Conservation (phyloP, 92 coral and sea anemone species). For the Blastomussa wellsi region DNA sequence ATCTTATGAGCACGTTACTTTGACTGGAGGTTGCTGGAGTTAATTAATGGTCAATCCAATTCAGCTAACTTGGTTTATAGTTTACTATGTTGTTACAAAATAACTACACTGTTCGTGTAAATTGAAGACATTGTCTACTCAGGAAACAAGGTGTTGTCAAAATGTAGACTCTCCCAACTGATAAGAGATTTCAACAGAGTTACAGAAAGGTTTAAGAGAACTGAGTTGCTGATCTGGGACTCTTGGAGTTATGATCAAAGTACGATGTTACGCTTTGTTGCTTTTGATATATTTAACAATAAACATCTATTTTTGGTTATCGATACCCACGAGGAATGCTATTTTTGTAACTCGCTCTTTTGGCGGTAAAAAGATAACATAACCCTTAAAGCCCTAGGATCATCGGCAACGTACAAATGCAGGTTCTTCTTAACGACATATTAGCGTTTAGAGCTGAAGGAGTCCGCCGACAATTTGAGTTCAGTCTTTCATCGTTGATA, state of each 20-base stretch:
- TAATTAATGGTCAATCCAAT: background rate
- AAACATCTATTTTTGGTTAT: slow-evolving; percentile 3
- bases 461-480: no score
- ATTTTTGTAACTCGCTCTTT: background rate
- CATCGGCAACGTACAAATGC: background rate
- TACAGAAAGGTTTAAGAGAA: background rate
- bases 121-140: background rate
- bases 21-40: background rate
- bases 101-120: background rate
- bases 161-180: background rate
- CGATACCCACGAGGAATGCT: background rate
- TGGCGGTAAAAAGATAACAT: background rate
- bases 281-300: background rate
- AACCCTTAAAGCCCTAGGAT: background rate
- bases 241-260: background rate
- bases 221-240: background rate
- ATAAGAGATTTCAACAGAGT: background rate
- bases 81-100: no score
- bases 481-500: background rate
- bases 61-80: background rate
- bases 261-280: background rate
- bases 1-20: background rate
- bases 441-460: background rate
- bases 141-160: background rate
- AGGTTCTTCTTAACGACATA: background rate